These are phyloP conservation scores for Hexactinellida sp. DNA, from an alignment of 37 sponge, comb jelly and placozoan species.

Conservation along the genomic window DNA sequence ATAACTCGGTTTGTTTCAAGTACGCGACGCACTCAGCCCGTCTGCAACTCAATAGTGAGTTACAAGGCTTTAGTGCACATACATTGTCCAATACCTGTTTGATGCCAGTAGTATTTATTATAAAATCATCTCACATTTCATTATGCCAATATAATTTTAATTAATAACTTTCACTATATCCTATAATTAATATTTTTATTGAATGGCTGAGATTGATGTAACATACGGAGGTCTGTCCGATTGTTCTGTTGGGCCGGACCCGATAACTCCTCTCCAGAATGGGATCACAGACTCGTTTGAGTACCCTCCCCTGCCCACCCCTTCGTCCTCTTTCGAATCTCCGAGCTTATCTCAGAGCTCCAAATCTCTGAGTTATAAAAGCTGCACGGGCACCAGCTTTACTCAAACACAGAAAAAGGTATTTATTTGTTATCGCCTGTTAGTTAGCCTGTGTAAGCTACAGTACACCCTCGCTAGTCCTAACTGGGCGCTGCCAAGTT, in stretches of 20 bases:
- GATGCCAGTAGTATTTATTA: neutral
- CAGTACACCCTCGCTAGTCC: too few species aligned
- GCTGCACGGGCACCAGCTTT: neutral
- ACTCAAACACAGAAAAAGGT: neutral
- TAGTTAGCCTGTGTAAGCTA: too few species aligned
- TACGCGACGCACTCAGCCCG: too few species aligned
- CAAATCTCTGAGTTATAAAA: neutral
- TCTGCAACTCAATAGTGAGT: neutral
- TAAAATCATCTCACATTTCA: neutral
- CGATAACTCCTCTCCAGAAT: neutral
- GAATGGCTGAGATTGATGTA: neutral
- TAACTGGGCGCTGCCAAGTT: too few species aligned
- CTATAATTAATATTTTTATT: neutral
- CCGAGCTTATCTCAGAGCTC: neutral
- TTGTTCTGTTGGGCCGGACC: neutral
- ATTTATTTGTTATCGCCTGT: too few species aligned
- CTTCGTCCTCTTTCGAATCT: neutral
- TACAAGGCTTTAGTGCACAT: slow-evolving; percentile 6
- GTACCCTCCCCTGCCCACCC: neutral
- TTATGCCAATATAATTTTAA: neutral
- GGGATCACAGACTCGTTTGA: neutral
- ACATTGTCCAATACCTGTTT: slow-evolving; percentile 8
- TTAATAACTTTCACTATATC: neutral
- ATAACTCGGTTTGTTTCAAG: too few species aligned
- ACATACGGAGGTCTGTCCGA: neutral